A percentile compares a stretch with the other conserved stretches of the same genome.
Conservation (phyloP, 2,888 invertebrate species). For the Germaria angustata region DNA sequence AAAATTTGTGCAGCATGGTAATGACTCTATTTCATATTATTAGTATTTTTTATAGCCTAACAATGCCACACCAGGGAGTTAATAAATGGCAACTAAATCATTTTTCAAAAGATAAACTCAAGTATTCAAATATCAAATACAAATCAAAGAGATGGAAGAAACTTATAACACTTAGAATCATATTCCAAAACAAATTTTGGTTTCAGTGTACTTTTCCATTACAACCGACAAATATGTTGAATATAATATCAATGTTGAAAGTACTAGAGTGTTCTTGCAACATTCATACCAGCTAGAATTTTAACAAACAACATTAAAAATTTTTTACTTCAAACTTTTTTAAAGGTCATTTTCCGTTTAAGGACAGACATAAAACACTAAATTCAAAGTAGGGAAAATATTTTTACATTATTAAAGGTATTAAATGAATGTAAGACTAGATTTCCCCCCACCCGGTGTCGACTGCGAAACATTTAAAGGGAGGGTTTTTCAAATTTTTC, state of each 20-base stretch:
- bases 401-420: conserved; percentile 62
- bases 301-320: conserved; percentile 66
- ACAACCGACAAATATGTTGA: conserved; percentile 68
- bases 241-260: conserved; percentile 76
- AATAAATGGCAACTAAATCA: no score
- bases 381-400: conserved; percentile 43
- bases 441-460: conserved; percentile 36
- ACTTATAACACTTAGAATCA: no score
- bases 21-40: no score
- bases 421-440: conserved; percentile 14
- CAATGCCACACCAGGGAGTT: no score
- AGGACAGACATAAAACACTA: neutral
- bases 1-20: no score
- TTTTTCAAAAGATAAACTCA: no score
- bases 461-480: conserved; percentile 45
- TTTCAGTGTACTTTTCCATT: conserved; percentile 1
- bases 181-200: neutral
- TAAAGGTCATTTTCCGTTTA: conserved; percentile 39
- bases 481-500: conserved; percentile 51
- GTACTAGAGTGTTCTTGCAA: conserved; percentile 69
- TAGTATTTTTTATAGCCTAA: no score
- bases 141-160: no score
- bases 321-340: conserved; percentile 49
- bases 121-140: no score
- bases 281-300: conserved; percentile 26